A percentile compares a stretch with the other conserved stretches of the same genome.
phyloP scores from a whole-genome alignment of 2,888 invertebrate genomes.

The Phanerotoma sp. region DNA sequence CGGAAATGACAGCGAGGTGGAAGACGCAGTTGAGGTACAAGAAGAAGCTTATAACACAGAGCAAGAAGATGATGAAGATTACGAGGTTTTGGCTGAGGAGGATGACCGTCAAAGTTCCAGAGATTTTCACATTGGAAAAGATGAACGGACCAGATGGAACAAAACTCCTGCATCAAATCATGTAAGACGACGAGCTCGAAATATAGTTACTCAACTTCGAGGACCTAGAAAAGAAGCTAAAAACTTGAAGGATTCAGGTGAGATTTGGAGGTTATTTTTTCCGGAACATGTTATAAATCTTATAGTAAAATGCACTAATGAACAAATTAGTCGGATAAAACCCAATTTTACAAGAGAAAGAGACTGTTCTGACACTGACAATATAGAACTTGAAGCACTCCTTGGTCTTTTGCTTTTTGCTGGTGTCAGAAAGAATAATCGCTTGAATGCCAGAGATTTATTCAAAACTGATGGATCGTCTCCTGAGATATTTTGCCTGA shows the following conservation, averaged over 20 bases:
- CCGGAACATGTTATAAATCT: not conserved
- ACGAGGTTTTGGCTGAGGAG: no score
- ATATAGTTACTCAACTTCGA: not conserved
- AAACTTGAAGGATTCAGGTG: not conserved
- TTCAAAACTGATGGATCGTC: not conserved
- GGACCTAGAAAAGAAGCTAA: not conserved
- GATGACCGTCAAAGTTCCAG: no score
- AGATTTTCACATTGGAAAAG: no score
- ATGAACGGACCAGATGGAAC: no score
- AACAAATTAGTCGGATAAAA: not conserved
- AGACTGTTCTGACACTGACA: not conserved
- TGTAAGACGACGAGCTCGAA: no score
- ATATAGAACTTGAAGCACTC: not conserved
- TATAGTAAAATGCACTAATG: not conserved
- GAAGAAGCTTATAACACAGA: no score
- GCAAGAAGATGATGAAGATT: no score
- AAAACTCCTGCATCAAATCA: no score
- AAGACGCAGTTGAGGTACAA: no score
- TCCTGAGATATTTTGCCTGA: not conserved
- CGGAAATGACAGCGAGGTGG: no score
- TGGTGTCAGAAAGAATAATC: not conserved
- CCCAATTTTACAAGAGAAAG: not conserved
- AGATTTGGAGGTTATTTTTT: not conserved
- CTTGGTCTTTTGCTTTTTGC: not conserved
- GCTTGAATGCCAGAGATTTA: not conserved